Evolutionary conservation across 2,113 vertebrate genomes (phyloP).

Genomic region (Mus pahari): DNA sequence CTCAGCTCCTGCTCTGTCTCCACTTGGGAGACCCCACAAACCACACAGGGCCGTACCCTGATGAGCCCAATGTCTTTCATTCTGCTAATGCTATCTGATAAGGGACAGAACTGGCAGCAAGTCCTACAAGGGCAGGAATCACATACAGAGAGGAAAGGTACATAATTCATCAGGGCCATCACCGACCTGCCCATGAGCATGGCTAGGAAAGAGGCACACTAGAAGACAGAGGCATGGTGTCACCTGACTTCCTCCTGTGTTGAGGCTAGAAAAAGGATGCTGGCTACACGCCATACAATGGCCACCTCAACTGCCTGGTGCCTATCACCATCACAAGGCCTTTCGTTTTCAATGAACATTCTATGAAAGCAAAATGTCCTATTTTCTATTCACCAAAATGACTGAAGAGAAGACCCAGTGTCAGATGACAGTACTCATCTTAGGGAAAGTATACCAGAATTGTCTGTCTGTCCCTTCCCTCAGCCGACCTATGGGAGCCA

Average conservation of each 20-base stretch:
- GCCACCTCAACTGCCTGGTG: neutral
- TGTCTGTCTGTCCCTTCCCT: neutral
- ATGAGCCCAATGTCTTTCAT: accelerated
- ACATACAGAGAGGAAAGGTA: too few species aligned
- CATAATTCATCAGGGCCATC: too few species aligned
- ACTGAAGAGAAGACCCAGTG: too few species aligned
- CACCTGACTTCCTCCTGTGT: neutral
- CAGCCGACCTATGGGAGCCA: accelerated
- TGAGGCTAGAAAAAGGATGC: neutral
- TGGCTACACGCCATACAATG: accelerated
- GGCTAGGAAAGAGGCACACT: neutral
- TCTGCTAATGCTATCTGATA: neutral
- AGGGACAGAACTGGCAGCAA: neutral
- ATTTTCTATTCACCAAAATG: neutral
- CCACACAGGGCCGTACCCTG: too few species aligned
- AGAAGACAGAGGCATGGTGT: accelerated
- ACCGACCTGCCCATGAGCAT: neutral
- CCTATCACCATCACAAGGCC: neutral
- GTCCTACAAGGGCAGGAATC: too few species aligned
- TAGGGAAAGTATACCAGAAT: neutral
- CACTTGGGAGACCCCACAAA: neutral
- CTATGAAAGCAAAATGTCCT: neutral
- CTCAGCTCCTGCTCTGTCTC: neutral
- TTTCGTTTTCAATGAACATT: neutral
- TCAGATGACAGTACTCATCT: neutral